A percentile compares a stretch with the other conserved stretches of the same genome.
Evolutionary conservation across 2,888 invertebrate species (phyloP).

Genomic region (Ophraella communa): DNA sequence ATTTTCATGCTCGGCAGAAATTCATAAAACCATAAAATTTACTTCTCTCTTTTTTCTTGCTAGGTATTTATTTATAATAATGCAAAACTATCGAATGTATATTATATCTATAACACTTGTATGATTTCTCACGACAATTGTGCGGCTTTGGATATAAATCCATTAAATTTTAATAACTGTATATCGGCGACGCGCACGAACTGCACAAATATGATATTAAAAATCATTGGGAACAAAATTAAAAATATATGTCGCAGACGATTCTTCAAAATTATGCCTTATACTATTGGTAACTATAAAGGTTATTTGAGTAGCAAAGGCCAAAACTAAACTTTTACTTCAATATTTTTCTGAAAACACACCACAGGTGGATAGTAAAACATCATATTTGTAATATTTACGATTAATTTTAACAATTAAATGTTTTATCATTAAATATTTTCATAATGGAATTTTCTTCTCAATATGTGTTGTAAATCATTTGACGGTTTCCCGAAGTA

Average conservation of each 20-base stretch:
- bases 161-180: constrained; percentile 2
- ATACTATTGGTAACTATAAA: too few species aligned
- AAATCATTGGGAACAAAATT: not conserved
- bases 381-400: too few species aligned
- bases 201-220: not conserved
- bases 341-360: too few species aligned
- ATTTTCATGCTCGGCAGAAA: constrained; percentile 17
- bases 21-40: constrained; percentile 10
- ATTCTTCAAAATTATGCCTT: too few species aligned
- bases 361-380: too few species aligned
- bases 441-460: too few species aligned
- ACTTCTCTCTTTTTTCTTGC: constrained; percentile 5
- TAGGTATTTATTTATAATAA: constrained; percentile 10
- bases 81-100: not conserved
- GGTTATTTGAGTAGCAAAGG: too few species aligned
- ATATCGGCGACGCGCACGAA: not conserved
- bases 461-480: too few species aligned
- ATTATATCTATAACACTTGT: not conserved
- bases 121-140: constrained; percentile 18
- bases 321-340: too few species aligned
- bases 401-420: too few species aligned
- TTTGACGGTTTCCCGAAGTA: too few species aligned
- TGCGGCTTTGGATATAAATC: constrained; percentile 1
- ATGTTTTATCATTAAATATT: too few species aligned
- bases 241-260: not conserved